Evolutionary conservation across 2,113 vertebrate genomes (phyloP).

Genomic region (Bucco capensis): DNA sequence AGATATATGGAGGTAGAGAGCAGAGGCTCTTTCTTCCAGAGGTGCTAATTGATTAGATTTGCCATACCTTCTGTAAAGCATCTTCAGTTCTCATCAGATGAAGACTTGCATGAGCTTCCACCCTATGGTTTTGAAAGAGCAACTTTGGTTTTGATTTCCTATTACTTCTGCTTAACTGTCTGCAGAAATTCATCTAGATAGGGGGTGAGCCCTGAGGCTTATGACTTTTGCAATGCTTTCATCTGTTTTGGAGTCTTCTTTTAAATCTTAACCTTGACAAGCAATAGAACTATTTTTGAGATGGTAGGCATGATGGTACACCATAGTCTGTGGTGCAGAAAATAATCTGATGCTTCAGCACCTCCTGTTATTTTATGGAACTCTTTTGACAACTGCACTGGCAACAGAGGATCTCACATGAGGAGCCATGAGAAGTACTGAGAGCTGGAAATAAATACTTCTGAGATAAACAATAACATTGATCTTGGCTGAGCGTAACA

Average conservation of each 20-base stretch:
- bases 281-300: not conserved
- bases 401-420: slow-evolving; percentile 11
- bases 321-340: not conserved
- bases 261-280: not conserved
- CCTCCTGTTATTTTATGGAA: not conserved
- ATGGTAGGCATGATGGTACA: not conserved
- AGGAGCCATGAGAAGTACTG: slow-evolving; percentile 37
- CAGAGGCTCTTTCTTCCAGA: not conserved
- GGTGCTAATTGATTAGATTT: not conserved
- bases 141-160: not conserved
- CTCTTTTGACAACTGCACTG: slow-evolving; percentile 13
- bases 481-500: slow-evolving; percentile 40
- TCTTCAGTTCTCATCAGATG: not conserved
- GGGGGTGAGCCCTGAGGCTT: fast-evolving
- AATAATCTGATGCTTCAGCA: not conserved
- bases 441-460: slow-evolving; percentile 49
- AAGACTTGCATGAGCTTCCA: not conserved
- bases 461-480: slow-evolving; percentile 65
- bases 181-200: not conserved
- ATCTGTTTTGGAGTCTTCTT: not conserved
- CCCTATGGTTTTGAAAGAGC: not conserved
- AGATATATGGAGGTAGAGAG: not conserved
- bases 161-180: not conserved
- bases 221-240: not conserved
- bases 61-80: not conserved